These are phyloP conservation scores for Volucella bombylans DNA, from an alignment of 2,888 invertebrate species.

Conservation along the genomic window DNA sequence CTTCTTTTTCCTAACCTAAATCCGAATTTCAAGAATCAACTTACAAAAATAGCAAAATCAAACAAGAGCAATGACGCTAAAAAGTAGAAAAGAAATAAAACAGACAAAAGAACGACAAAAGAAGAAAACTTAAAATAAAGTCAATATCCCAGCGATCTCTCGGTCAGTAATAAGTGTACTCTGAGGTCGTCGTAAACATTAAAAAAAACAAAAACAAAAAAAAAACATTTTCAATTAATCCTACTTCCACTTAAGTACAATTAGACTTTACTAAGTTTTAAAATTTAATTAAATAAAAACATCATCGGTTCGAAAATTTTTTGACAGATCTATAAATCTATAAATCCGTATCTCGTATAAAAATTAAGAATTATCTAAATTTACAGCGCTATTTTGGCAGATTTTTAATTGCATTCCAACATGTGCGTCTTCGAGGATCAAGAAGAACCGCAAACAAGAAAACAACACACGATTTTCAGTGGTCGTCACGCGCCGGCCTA, in stretches of 20 bases:
- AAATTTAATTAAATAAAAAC: slow-evolving; percentile 24
- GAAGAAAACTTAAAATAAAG: neutral
- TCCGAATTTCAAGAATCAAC: neutral
- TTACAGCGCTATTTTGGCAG: slow-evolving; percentile 53
- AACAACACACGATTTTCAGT: slow-evolving; percentile 24
- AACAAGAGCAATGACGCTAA: neutral
- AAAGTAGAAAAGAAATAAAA: neutral
- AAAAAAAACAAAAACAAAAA: neutral
- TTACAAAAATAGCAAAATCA: slow-evolving; percentile 6
- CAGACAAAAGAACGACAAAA: neutral
- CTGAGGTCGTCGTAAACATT: no score
- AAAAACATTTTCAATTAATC: neutral
- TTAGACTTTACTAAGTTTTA: slow-evolving; percentile 16
- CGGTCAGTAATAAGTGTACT: no score
- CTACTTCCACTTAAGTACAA: neutral
- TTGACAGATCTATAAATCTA: slow-evolving; percentile 8
- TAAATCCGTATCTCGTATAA: neutral
- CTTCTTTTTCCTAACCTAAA: no score
- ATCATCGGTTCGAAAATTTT: neutral
- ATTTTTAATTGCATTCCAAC: slow-evolving; percentile 63
- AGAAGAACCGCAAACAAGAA: slow-evolving; percentile 21
- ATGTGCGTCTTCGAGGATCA: slow-evolving; percentile 53
- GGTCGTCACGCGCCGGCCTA: slow-evolving; percentile 34
- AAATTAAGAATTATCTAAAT: slow-evolving; percentile 41
- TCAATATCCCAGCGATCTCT: no score